Conservation (phyloP, 2,113 vertebrate species). For the Lagopus leucura region DNA sequence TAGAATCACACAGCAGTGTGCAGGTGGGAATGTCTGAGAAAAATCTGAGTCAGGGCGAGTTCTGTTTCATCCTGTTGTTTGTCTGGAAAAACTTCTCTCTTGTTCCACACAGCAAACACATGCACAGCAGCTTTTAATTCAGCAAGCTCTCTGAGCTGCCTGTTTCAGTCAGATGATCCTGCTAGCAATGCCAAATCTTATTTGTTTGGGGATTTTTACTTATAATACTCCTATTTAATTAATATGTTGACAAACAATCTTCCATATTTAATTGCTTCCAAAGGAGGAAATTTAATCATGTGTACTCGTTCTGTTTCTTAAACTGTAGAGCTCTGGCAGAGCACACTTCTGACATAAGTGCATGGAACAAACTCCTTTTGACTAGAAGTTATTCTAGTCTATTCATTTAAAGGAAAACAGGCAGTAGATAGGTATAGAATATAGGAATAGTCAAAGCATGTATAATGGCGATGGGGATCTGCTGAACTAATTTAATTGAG, state of each 20-base stretch:
- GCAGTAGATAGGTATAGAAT: neutral
- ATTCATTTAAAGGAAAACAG: neutral
- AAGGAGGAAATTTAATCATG: conserved; percentile 54
- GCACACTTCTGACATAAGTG: conserved; percentile 4
- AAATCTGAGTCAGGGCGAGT: neutral
- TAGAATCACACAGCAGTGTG: accelerated
- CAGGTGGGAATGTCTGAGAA: neutral
- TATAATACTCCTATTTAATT: conserved; percentile 59
- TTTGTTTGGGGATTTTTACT: conserved; percentile 44
- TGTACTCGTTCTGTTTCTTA: conserved; percentile 47
- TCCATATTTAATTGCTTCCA: conserved; percentile 55
- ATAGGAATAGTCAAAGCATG: neutral
- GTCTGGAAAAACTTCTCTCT: conserved; percentile 3
- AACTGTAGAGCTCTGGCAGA: conserved; percentile 39
- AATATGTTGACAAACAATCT: conserved; percentile 65
- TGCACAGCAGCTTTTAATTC: neutral
- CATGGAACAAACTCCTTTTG: neutral
- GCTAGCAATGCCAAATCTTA: conserved; percentile 43
- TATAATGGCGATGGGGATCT: neutral
- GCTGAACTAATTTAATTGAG: neutral
- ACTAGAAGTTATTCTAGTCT: neutral
- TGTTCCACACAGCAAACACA: neutral
- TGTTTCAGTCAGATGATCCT: conserved; percentile 44
- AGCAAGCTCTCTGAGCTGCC: neutral
- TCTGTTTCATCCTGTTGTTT: neutral